These are phyloP conservation scores for Emydura subglobosa DNA, from an alignment of 2,113 vertebrate species.

Conservation along the genomic window DNA sequence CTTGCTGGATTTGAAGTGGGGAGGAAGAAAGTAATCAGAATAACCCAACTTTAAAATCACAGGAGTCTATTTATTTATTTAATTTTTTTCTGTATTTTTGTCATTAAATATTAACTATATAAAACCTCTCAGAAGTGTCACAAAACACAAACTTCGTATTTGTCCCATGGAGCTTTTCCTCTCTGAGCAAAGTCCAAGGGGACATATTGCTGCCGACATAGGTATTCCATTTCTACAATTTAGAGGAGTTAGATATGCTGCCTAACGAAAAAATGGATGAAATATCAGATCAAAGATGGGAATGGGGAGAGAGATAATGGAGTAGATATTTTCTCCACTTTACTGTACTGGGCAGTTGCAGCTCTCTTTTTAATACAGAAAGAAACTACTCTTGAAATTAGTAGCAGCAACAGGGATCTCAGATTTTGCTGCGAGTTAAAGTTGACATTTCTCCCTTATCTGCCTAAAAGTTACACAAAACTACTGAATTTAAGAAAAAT, in stretches of 20 bases:
- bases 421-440: background rate
- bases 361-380: background rate
- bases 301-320: background rate
- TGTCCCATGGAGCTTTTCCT: background rate
- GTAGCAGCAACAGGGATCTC: background rate
- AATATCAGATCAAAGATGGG: background rate
- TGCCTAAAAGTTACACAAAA: background rate
- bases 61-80: constrained; percentile 50
- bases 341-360: background rate
- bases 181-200: background rate
- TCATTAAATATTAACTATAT: constrained; percentile 43
- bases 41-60: constrained; percentile 2
- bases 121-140: constrained; percentile 12
- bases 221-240: background rate
- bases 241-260: background rate
- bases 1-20: background rate
- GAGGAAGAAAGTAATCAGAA: background rate
- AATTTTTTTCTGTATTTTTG: constrained; percentile 9
- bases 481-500: background rate
- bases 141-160: background rate
- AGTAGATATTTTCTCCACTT: background rate
- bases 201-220: background rate
- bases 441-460: background rate
- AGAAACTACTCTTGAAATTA: background rate
- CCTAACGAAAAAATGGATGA: background rate